Percentiles rank a stretch among this genome's conserved stretches.
These are phyloP conservation scores for Melieria crassipennis DNA, from an alignment of 2,888 invertebrate species.

Conservation along the genomic window DNA sequence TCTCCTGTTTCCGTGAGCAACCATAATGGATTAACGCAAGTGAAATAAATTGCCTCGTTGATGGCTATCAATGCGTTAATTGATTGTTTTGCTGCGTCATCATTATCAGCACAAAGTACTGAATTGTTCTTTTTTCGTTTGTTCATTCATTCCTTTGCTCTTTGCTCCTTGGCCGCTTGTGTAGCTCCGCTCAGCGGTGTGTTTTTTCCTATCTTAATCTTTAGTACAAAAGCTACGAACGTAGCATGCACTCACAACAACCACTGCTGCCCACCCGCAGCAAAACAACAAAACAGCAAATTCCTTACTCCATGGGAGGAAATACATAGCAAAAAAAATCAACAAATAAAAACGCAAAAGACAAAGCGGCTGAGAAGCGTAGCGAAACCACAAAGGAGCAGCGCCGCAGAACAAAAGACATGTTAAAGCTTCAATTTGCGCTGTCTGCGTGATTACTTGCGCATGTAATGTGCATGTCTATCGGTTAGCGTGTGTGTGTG, in stretches of 20 bases:
- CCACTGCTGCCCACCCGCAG: too few relatives aligned
- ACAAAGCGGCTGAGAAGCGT: neutral
- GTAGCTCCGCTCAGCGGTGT: neutral
- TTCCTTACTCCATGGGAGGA: neutral
- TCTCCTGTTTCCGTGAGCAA: neutral
- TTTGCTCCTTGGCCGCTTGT: neutral
- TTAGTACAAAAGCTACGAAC: neutral
- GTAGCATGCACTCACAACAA: too few relatives aligned
- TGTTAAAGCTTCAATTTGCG: slow-evolving; percentile 42
- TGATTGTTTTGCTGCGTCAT: slow-evolving; percentile 46
- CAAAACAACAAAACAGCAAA: too few relatives aligned
- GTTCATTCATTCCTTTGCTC: slow-evolving; percentile 11
- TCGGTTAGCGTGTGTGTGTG: too few relatives aligned
- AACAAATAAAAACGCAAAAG: neutral
- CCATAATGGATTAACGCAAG: slow-evolving; percentile 42
- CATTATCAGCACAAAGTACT: slow-evolving; percentile 36
- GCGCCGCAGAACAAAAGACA: slow-evolving; percentile 38
- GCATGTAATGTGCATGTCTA: slow-evolving; percentile 9
- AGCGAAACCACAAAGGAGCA: slow-evolving; percentile 18
- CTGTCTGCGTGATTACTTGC: slow-evolving; percentile 42
- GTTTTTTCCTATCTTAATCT: neutral
- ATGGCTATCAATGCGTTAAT: slow-evolving; percentile 46
- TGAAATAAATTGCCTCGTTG: slow-evolving; percentile 45
- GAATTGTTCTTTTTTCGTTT: slow-evolving; percentile 15
- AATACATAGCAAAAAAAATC: neutral